Percentiles rank a stretch among this genome's conserved stretches.
These are phyloP conservation scores for Cataglyphis altisquamis DNA, from an alignment of 2,888 invertebrate species.

Conservation along the genomic window DNA sequence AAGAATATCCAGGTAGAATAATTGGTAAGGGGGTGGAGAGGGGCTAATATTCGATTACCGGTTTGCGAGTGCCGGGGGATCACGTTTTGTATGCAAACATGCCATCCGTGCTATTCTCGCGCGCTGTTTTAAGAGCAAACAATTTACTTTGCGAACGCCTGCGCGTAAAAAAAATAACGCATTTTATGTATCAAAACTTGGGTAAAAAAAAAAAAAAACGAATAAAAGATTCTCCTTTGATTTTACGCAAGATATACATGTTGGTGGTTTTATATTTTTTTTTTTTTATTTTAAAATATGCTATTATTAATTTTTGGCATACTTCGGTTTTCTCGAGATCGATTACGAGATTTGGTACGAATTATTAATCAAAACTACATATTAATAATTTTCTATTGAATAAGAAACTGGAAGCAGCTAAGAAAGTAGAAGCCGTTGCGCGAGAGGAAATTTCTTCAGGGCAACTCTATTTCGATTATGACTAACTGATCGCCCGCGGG, in stretches of 20 bases:
- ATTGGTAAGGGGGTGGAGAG: neutral
- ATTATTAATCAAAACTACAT: neutral
- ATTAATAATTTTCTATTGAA: conserved; percentile 5
- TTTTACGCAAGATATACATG: conserved; percentile 7
- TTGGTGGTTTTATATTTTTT: neutral
- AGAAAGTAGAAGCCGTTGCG: neutral
- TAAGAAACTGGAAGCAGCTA: neutral
- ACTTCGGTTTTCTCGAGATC: neutral
- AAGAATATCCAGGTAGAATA: conserved; percentile 20
- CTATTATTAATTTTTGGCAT: neutral
- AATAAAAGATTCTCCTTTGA: neutral
- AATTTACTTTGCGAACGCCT: conserved; percentile 44
- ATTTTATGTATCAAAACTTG: conserved; percentile 3
- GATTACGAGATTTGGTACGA: neutral
- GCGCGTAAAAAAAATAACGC: conserved; percentile 29
- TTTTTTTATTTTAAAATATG: neutral
- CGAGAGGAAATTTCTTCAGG: neutral
- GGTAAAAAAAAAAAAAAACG: neutral
- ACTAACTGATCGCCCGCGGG: conserved; percentile 11
- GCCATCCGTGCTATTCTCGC: conserved; percentile 43
- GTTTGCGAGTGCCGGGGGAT: conserved; percentile 32
- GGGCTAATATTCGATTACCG: conserved; percentile 43
- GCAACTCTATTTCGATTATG: conserved; percentile 6
- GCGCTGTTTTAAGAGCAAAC: conserved; percentile 45
- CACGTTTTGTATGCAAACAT: conserved; percentile 42